Percentiles rank a stretch among this genome's conserved stretches.
Conservation (phyloP, 2,888 invertebrate genomes). For the Cataglyphis albicans region DNA sequence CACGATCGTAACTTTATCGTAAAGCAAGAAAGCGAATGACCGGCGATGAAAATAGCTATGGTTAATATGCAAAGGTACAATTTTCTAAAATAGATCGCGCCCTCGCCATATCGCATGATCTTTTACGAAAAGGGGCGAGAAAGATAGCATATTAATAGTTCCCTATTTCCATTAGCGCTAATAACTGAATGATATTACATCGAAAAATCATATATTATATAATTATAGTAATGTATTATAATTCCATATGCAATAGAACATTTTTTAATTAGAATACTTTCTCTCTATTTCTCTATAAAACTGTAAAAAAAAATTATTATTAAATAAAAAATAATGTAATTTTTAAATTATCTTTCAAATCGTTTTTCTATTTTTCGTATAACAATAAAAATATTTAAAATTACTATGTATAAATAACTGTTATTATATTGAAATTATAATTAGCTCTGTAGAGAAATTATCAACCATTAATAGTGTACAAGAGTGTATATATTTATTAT, state of each 20-base stretch:
- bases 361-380: background rate
- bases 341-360: background rate
- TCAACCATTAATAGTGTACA: background rate
- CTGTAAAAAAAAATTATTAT: too few relatives aligned
- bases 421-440: background rate
- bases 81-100: slow-evolving; percentile 27
- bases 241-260: background rate
- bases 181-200: background rate
- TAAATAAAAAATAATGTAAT: background rate
- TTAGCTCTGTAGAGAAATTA: background rate
- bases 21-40: slow-evolving; percentile 9
- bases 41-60: slow-evolving; percentile 40
- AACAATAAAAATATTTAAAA: background rate
- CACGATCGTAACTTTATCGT: slow-evolving; percentile 6
- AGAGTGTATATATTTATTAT: background rate
- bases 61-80: slow-evolving; percentile 38
- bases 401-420: background rate
- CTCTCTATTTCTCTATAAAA: too few relatives aligned
- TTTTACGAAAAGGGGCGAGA: background rate
- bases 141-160: slow-evolving; percentile 10
- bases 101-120: slow-evolving; percentile 3
- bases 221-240: background rate
- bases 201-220: background rate
- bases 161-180: background rate
- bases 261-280: background rate